phyloP scores from a whole-genome alignment of 2,113 vertebrate species.

The Rhabdomys dilectus region DNA sequence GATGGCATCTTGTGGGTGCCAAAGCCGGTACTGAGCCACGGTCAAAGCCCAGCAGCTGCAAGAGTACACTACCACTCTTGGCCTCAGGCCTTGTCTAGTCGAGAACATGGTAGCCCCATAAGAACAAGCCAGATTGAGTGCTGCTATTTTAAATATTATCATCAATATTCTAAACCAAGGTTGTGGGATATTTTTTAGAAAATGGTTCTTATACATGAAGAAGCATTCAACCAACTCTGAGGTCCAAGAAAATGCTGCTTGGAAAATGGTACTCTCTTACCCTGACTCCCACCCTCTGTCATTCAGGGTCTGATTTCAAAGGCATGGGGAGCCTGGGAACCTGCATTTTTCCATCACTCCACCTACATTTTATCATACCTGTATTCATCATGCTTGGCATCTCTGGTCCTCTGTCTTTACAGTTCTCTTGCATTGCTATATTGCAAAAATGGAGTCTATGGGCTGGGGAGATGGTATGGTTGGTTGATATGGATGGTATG shows the following conservation, averaged over 20 bases:
- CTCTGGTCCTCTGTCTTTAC: background rate
- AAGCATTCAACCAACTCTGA: background rate
- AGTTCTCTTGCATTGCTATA: background rate
- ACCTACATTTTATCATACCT: too few relatives aligned
- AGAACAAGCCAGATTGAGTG: too few relatives aligned
- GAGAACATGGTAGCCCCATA: too few relatives aligned
- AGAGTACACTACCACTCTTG: too few relatives aligned
- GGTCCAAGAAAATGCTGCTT: background rate
- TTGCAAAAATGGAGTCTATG: background rate
- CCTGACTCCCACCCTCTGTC: accelerated
- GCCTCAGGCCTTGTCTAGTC: too few relatives aligned
- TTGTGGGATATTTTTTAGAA: background rate
- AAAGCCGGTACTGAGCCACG: too few relatives aligned
- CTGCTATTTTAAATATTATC: too few relatives aligned
- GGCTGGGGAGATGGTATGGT: background rate
- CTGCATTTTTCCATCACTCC: background rate
- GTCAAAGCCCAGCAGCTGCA: too few relatives aligned
- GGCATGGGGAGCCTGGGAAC: background rate
- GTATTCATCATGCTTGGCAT: background rate
- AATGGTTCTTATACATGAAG: background rate
- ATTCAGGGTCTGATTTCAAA: background rate
- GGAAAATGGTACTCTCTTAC: background rate
- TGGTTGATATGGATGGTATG: too few relatives aligned
- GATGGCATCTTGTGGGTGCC: too few relatives aligned
- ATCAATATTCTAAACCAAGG: background rate